phyloP scores from a whole-genome alignment of 2,113 vertebrate genomes.

The Xiphorhynchus elegans region DNA sequence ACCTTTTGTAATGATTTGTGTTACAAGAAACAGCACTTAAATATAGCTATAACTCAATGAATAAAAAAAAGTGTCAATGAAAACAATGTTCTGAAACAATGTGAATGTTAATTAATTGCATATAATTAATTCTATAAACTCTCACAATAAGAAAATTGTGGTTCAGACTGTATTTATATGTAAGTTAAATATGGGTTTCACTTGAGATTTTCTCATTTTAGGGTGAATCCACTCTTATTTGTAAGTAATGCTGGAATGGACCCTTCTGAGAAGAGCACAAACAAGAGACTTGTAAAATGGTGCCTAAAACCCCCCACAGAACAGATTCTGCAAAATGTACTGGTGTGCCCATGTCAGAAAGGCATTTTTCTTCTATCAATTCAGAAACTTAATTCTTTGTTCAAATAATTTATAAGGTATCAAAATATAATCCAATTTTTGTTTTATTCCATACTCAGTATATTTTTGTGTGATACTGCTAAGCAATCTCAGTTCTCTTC shows the following conservation, averaged over 20 bases:
- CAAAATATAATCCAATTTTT: not conserved
- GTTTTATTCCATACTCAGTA: not conserved
- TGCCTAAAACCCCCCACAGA: not conserved
- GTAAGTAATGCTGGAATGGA: not conserved
- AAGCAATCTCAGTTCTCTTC: not conserved
- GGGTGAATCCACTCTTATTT: not conserved
- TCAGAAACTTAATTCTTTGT: not conserved
- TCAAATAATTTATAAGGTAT: not conserved
- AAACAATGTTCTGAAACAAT: not conserved
- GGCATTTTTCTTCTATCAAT: not conserved
- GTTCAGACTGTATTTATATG: not conserved
- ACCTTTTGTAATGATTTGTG: not conserved
- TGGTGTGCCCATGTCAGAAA: not conserved
- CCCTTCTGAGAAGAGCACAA: not conserved
- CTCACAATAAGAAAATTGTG: not conserved
- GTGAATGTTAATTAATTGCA: not conserved
- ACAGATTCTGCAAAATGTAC: not conserved
- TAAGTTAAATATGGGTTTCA: not conserved
- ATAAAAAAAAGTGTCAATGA: too few species aligned
- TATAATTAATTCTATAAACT: not conserved
- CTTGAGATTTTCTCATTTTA: not conserved
- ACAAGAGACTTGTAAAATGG: not conserved
- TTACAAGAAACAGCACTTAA: not conserved
- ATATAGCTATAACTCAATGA: not conserved
- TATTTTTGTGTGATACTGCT: fast-evolving